Base-by-base conservation (phyloP, 2,113 vertebrate species). In the Oenanthe melanoleuca region DNA sequence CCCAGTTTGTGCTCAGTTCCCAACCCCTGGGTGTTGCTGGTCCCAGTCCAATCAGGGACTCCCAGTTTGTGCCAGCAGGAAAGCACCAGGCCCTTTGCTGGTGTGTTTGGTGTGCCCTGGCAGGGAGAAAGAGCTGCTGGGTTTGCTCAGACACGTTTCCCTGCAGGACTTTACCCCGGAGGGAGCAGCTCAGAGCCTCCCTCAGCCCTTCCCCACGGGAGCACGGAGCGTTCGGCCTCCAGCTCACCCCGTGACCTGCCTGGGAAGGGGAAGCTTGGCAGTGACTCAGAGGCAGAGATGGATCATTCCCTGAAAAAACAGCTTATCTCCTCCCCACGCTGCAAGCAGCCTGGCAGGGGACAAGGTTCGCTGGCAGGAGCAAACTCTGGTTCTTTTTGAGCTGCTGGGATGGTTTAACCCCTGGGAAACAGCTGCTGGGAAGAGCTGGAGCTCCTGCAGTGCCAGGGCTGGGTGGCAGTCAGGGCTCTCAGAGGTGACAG, bases 191-290 rank as follows among this genome's bases (percentile, higher is more conserved):
- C 22, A 1, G 37, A 70, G 73, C 42, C 60, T 89, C 22, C 15
- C 57, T 34, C 63, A 69, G 52, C 82, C 34, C 45, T n/a, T 22
- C 7, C 61, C 70, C 5, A 38, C 2, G 4, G 31, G n/a, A 79
- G 79, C 37, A 22, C 12, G 8, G 67, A 71, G 17, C 8, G 15
- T 2, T 74, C 84, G 18, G 52, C 44, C 71, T 24, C 4, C 33
- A 4, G 79, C 82, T 90, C 77, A 52, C 34, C 84, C 73, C 19
- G 2, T 9, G 66, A 56, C 19, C 89, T 3, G 45, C 81, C 74
- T 1, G 80, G 57, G 87, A 93, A 96, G 81, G 80, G 89, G 97
- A 97, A 97, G 94, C 75, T 75, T 42, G 64, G 53, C 92, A 26
- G 34, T 94, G 94, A 97, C 80, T 95, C 93, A 92, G 60, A 4